These are phyloP conservation scores for Elysia chlorotica DNA, from an alignment of 1,140 invertebrate species.

Conservation along the genomic window DNA sequence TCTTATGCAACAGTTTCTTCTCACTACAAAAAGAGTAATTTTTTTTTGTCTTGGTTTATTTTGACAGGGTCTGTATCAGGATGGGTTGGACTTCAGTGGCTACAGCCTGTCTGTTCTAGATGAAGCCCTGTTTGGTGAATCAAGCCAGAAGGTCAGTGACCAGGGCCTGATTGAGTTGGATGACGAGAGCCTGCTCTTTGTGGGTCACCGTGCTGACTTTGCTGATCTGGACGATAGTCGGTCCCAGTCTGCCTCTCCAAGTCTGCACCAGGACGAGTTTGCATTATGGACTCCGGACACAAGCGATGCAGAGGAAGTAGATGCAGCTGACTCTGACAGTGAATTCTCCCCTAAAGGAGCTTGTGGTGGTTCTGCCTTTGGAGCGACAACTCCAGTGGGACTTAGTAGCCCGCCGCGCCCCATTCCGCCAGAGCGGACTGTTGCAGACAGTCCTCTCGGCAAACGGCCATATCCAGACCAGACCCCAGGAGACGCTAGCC, in stretches of 20 bases:
- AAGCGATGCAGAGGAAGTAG: neutral
- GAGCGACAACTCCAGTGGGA: neutral
- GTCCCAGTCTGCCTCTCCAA: neutral
- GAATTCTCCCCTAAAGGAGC: too few species aligned
- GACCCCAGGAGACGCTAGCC: slow-evolving; percentile 4
- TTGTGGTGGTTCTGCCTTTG: neutral
- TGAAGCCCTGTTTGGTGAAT: slow-evolving; percentile 19
- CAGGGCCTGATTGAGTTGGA: slow-evolving; percentile 26
- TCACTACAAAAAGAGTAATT: neutral
- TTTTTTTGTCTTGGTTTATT: neutral
- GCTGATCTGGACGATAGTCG: neutral
- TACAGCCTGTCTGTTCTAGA: slow-evolving; percentile 29
- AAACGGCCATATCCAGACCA: slow-evolving; percentile 15
- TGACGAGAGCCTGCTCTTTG: slow-evolving; percentile 38
- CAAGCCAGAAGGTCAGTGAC: slow-evolving; percentile 24
- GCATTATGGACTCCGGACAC: neutral
- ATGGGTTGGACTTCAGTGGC: slow-evolving; percentile 27
- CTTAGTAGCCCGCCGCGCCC: neutral
- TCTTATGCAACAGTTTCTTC: neutral
- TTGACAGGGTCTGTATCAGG: slow-evolving; percentile 1
- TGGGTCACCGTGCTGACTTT: slow-evolving; percentile 20
- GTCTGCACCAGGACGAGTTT: neutral
- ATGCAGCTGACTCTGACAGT: neutral
- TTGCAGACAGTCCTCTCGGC: slow-evolving; percentile 19
- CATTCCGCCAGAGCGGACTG: too few species aligned